Conservation (phyloP, 2,797 vertebrate genomes). For the Mormyrus hasselquistii region DNA sequence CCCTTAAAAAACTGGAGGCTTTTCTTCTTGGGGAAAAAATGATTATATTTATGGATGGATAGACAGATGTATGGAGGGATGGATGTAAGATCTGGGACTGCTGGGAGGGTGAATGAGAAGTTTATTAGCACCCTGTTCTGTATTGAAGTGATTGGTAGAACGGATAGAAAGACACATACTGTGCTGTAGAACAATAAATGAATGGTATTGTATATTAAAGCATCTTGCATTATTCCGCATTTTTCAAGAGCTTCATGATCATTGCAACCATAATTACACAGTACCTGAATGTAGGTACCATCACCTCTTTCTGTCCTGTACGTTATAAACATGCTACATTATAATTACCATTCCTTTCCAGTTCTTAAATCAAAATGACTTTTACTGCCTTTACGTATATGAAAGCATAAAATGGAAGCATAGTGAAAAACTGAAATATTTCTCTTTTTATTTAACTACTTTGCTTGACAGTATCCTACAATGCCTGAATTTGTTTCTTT, state of each 20-base stretch:
- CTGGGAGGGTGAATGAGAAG: not conserved
- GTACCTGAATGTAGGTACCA: not conserved
- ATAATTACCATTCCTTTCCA: not conserved
- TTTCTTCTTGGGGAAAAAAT: not conserved
- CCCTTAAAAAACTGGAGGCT: not conserved
- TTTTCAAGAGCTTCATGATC: not conserved
- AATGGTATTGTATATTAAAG: not conserved
- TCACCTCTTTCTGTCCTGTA: not conserved
- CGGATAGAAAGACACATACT: not conserved
- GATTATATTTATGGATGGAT: not conserved
- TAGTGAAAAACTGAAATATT: constrained; percentile 12
- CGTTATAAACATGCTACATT: not conserved
- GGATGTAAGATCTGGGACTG: not conserved
- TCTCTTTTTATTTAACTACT: not conserved
- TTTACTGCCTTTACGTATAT: not conserved
- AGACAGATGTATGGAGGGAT: not conserved
- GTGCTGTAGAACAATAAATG: not conserved
- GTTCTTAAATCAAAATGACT: not conserved
- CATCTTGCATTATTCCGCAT: not conserved
- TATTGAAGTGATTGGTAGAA: not conserved
- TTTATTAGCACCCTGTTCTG: not conserved
- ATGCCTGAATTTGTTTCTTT: not conserved
- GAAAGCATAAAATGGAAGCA: not conserved
- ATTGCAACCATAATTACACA: not conserved
- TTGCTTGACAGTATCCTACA: not conserved